These are phyloP conservation scores for Sclerurus mexicanus DNA, from an alignment of 2,113 vertebrate species.

Conservation along the genomic window DNA sequence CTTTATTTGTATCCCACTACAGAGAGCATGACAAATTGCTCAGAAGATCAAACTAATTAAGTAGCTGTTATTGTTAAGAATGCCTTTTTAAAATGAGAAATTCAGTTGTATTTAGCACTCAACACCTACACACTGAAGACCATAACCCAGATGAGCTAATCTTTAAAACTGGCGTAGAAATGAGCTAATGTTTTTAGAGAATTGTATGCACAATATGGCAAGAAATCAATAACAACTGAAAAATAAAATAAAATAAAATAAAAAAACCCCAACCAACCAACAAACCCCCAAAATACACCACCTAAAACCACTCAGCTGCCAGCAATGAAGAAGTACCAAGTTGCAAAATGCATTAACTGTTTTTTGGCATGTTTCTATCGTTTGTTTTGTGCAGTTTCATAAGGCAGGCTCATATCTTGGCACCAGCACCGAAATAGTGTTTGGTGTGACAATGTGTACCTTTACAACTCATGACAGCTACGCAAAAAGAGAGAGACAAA, in stretches of 20 bases:
- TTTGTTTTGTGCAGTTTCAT: background rate
- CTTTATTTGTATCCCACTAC: background rate
- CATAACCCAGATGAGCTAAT: conserved; percentile 70
- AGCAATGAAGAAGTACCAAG: conserved; percentile 49
- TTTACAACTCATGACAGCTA: background rate
- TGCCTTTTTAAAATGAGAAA: conserved; percentile 56
- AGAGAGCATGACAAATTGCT: background rate
- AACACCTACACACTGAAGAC: conserved; percentile 63
- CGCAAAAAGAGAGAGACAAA: background rate
- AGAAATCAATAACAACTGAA: conserved; percentile 58
- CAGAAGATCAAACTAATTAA: conserved; percentile 50
- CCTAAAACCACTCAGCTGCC: conserved; percentile 47
- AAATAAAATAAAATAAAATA: background rate
- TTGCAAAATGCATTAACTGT: conserved; percentile 48
- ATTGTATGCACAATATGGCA: conserved; percentile 64
- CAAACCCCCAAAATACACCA: background rate
- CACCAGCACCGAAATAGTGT: background rate
- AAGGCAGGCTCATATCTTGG: background rate
- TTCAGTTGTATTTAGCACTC: conserved; percentile 63
- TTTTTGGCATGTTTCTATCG: background rate
- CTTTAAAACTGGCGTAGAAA: conserved; percentile 49
- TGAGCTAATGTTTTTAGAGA: conserved; percentile 71
- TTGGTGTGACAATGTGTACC: background rate
- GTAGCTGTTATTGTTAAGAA: conserved; percentile 29
- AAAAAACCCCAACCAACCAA: background rate